phyloP scores from a whole-genome alignment of 92 coral and sea anemone genomes.

The Blastomussa wellsi region DNA sequence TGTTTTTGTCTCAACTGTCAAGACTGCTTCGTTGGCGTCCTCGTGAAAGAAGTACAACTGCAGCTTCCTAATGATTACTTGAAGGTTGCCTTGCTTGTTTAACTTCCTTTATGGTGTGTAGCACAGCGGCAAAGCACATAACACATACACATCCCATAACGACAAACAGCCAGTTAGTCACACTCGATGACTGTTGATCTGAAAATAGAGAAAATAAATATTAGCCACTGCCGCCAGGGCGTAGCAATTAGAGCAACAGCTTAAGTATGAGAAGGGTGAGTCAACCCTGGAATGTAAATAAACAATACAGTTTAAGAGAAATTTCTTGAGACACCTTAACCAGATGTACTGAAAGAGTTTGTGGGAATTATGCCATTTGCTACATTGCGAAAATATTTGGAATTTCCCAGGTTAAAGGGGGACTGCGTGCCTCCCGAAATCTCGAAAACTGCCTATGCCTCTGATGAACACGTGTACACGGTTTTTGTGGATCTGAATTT shows the following conservation, averaged over 20 bases:
- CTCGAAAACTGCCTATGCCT: too few relatives aligned
- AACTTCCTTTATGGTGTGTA: slow-evolving; percentile 23
- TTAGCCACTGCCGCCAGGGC: background rate
- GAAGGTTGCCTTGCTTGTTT: background rate
- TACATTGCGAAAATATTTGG: too few relatives aligned
- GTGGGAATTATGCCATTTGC: too few relatives aligned
- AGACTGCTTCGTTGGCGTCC: background rate
- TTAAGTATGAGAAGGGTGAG: too few relatives aligned
- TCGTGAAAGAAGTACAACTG: background rate
- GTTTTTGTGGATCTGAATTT: background rate
- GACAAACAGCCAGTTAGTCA: slow-evolving; percentile 19
- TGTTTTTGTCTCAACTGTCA: background rate
- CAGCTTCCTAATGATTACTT: too few relatives aligned
- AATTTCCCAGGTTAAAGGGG: too few relatives aligned
- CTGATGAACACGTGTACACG: background rate
- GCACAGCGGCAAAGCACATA: slow-evolving; percentile 23
- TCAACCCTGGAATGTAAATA: too few relatives aligned
- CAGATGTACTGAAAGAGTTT: too few relatives aligned
- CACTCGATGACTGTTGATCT: background rate
- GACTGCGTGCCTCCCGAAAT: too few relatives aligned
- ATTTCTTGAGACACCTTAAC: too few relatives aligned
- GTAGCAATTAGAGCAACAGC: background rate
- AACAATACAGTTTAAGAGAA: too few relatives aligned
- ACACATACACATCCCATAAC: slow-evolving; percentile 28
- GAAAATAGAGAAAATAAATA: background rate